Evolutionary conservation across 2,797 vertebrate genomes (phyloP).

Genomic region (Rhabdophis nuchalis): DNA sequence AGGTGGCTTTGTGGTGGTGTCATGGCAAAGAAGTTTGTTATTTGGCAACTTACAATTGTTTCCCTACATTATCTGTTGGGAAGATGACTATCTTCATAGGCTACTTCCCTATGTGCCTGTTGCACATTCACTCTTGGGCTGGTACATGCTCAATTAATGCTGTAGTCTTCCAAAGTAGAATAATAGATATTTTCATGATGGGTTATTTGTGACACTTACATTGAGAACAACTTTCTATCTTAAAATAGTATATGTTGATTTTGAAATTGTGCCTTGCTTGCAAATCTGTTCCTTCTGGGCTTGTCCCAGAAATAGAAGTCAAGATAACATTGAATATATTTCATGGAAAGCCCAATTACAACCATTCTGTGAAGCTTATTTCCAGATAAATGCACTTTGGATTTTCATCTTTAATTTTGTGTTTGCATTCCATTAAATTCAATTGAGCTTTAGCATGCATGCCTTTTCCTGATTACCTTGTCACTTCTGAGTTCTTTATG

Average conservation of each 20-base stretch:
- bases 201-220: too few relatives aligned
- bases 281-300: neutral
- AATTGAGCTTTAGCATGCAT: neutral
- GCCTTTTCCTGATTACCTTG: neutral
- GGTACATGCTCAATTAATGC: neutral
- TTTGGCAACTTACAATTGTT: neutral
- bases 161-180: neutral
- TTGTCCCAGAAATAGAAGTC: neutral
- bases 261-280: neutral
- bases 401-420: neutral
- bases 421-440: slow-evolving; percentile 13
- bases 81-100: neutral
- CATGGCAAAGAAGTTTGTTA: neutral
- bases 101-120: neutral
- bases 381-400: neutral
- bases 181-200: neutral
- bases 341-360: neutral
- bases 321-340: neutral
- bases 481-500: neutral
- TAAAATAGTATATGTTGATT: neutral
- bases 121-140: neutral
- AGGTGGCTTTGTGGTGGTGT: neutral
- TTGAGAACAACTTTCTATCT: neutral
- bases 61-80: neutral
- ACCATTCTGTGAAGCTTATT: neutral